Evolutionary conservation across 2,113 vertebrate species (phyloP), one percentile per base, ranked within the genome.

Genomic region (Aegotheles bennettii): DNA sequence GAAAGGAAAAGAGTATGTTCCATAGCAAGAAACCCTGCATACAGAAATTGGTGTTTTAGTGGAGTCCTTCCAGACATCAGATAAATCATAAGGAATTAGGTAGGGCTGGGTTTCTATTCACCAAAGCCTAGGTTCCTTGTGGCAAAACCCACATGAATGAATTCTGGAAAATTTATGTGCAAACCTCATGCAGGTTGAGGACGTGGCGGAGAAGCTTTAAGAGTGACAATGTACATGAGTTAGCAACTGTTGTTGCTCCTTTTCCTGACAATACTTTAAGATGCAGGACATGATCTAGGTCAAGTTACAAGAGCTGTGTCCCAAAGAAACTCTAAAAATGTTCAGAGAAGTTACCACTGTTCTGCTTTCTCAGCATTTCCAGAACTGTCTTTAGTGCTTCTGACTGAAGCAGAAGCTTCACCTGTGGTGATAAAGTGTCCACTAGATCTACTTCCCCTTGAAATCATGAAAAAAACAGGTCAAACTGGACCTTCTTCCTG

Each of bases 61-160:
- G n/a, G 38, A 0, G 0, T 67, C 21, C 31, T 79, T 83, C 31
- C 40, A 63, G n/a, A 57, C 1, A 3, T 4, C 9, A 26, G 21
- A 19, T 43, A 83, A 83, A 73, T 45, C 15, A 25, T 6, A 43
- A 57, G 19, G 36, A 43, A 88, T 21, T 1, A 2, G 36, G 28
- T 2, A 23, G 54, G 88, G 38, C 3, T 80, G 40, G 17, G 24
- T 50, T 65, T 92, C 54, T 63, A 8, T 28, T 57, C 42, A 61
- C 12, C 28, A 92, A 67, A 88, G 25, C 42, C 40, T 16, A 50
- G 38, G 87, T 7, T 54, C 67, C 78, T 85, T 83, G 45, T 26
- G 29, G 64, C 42, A 91, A 85, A 87, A 0, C 1, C 19, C 13
- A 19, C 28, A 21, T n/a, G 7, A 90, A 63, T 17, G 28, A 76